Evolutionary conservation across 2,888 invertebrate species (phyloP).

Genomic region (Orthonevra nobilis): DNA sequence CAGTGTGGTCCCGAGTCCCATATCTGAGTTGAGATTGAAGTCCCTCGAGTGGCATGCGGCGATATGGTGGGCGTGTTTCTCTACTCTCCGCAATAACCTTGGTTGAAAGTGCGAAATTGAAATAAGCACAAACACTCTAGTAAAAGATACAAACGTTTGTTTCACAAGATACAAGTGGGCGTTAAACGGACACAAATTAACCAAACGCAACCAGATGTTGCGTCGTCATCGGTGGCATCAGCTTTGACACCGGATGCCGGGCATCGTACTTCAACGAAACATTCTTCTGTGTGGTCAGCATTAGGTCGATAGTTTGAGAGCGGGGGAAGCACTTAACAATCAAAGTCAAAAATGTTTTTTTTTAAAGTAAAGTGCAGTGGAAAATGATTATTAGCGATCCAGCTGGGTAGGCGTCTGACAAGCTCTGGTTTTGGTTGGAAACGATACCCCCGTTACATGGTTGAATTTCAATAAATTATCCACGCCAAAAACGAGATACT

Average conservation of each 20-base stretch:
- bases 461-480: slow-evolving; percentile 49
- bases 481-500: slow-evolving; percentile 22
- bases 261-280: background rate
- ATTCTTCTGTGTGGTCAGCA: slow-evolving; percentile 17
- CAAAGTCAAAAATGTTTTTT: slow-evolving; percentile 15
- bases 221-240: slow-evolving; percentile 23
- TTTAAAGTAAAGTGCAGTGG: slow-evolving; percentile 21
- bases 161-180: background rate
- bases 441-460: slow-evolving; percentile 31
- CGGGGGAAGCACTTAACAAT: slow-evolving; percentile 4
- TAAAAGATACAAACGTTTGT: no score
- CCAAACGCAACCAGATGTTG: slow-evolving; percentile 29
- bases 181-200: slow-evolving; percentile 4
- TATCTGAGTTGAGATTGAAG: background rate
- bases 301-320: slow-evolving; percentile 4
- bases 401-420: slow-evolving; percentile 19
- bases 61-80: slow-evolving; percentile 25
- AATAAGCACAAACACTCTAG: no score
- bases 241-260: slow-evolving; percentile 18
- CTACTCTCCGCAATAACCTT: slow-evolving; percentile 15
- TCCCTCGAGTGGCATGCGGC: slow-evolving; percentile 2
- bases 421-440: slow-evolving; percentile 31
- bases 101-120: slow-evolving; percentile 23
- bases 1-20: background rate
- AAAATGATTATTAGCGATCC: slow-evolving; percentile 7